Evolutionary conservation across 2,888 invertebrate genomes (phyloP).

Genomic region (Mellilla xanthometata): DNA sequence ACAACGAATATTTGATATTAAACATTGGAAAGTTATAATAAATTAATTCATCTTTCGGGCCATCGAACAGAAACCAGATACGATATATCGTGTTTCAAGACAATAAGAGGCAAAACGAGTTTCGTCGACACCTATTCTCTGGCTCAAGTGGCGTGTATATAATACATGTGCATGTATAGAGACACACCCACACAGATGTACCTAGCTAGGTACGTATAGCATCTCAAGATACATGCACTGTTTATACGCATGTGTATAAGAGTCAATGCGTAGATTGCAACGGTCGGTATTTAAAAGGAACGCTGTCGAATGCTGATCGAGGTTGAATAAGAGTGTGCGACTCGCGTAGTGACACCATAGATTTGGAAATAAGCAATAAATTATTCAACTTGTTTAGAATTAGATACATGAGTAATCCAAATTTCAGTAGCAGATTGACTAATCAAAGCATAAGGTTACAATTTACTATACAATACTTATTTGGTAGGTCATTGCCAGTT

Average conservation of each 20-base stretch:
- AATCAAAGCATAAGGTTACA: no score
- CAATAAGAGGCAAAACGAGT: conserved; percentile 34
- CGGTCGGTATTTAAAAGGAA: conserved; percentile 52
- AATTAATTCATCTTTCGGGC: conserved; percentile 24
- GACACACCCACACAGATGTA: background rate
- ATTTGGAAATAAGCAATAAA: no score
- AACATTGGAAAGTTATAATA: background rate
- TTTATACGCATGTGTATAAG: conserved; percentile 1
- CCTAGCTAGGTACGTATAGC: no score
- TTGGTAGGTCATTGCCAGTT: no score
- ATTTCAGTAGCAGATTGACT: no score
- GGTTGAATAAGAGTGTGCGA: conserved; percentile 12
- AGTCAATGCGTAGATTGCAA: conserved; percentile 38
- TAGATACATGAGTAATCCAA: no score
- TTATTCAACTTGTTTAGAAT: no score
- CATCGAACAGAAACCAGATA: conserved; percentile 26
- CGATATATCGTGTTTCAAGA: conserved; percentile 26
- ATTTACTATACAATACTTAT: no score
- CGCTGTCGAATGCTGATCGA: conserved; percentile 67
- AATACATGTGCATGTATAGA: background rate
- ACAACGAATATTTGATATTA: no score
- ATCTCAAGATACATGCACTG: background rate
- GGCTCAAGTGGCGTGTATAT: conserved; percentile 30
- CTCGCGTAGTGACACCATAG: conserved; percentile 23
- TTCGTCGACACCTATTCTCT: conserved; percentile 43